These are phyloP conservation scores for Copidosoma aretas DNA, from an alignment of 2,888 invertebrate genomes.

Conservation along the genomic window DNA sequence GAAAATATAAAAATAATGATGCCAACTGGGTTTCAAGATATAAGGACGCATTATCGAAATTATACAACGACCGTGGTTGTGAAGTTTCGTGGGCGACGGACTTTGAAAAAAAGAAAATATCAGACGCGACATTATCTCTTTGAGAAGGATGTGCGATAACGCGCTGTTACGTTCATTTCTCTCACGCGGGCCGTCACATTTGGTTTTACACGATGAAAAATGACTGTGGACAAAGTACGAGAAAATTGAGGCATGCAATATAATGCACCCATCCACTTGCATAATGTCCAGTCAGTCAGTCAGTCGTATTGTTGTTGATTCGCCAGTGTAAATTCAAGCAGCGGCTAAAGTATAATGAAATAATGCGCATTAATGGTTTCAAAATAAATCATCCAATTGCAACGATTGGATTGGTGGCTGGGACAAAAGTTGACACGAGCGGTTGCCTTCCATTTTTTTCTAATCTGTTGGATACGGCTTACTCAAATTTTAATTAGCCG, in stretches of 20 bases:
- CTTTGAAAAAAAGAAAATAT: no score
- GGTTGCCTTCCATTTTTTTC: background rate
- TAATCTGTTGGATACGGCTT: background rate
- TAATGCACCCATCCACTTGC: no score
- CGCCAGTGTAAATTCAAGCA: conserved; percentile 10
- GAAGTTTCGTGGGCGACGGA: no score
- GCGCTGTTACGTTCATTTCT: no score
- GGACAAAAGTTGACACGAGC: conserved; percentile 13
- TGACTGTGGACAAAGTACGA: background rate
- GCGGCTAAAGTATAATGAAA: conserved; percentile 17
- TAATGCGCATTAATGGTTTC: conserved; percentile 18
- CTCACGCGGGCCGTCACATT: background rate
- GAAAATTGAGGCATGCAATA: background rate
- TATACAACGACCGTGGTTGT: no score
- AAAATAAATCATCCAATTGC: conserved; percentile 32
- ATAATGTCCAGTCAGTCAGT: no score
- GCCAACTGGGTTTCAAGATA: no score
- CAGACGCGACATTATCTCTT: no score
- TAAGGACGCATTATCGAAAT: no score
- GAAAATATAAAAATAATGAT: no score
- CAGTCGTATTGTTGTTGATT: background rate
- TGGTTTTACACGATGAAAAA: no score
- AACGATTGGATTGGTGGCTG: conserved; percentile 14
- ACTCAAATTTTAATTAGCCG: background rate
- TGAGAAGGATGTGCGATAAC: no score